phyloP scores from a whole-genome alignment of 2,797 vertebrate species.

The Chaenodraco wilsoni region DNA sequence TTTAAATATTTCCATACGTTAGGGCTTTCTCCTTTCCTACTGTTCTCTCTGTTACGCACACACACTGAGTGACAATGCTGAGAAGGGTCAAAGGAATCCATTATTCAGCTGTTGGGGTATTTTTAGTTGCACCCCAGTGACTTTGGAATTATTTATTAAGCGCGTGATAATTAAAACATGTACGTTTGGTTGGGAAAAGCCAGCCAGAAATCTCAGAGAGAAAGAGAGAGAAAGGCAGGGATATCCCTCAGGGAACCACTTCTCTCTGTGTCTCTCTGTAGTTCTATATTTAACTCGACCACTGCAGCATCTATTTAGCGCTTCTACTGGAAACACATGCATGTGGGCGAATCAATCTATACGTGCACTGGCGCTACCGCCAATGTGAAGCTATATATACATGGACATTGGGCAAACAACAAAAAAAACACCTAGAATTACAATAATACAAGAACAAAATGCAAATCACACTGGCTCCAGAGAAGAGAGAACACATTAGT shows the following conservation, averaged over 20 bases:
- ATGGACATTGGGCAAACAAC: background rate
- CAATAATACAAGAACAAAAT: background rate
- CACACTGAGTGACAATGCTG: constrained; percentile 65
- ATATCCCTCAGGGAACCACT: too few species aligned
- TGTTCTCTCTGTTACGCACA: constrained; percentile 18
- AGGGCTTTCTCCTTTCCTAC: constrained; percentile 14
- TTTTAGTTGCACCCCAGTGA: constrained; percentile 76
- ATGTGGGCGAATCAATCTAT: constrained; percentile 44
- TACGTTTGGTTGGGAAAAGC: constrained; percentile 71
- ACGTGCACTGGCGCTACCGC: constrained; percentile 11
- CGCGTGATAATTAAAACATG: constrained; percentile 83
- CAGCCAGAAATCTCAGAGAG: background rate
- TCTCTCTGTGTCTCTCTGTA: constrained; percentile 32
- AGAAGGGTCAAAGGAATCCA: constrained; percentile 76
- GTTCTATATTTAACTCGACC: constrained; percentile 70
- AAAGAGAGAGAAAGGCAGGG: too few species aligned
- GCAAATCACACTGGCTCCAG: constrained; percentile 7
- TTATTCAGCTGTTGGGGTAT: constrained; percentile 77
- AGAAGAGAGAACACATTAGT: constrained; percentile 34
- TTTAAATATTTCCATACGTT: background rate
- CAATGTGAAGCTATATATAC: constrained; percentile 9
- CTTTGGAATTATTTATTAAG: constrained; percentile 83
- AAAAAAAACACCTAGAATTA: constrained; percentile 11
- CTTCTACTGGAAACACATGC: constrained; percentile 48
- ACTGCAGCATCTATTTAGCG: constrained; percentile 66